A percentile compares a stretch with the other conserved stretches of the same genome.
These are phyloP conservation scores for Trachelus stipa DNA, from an alignment of 2,888 invertebrate species.

Conservation along the genomic window DNA sequence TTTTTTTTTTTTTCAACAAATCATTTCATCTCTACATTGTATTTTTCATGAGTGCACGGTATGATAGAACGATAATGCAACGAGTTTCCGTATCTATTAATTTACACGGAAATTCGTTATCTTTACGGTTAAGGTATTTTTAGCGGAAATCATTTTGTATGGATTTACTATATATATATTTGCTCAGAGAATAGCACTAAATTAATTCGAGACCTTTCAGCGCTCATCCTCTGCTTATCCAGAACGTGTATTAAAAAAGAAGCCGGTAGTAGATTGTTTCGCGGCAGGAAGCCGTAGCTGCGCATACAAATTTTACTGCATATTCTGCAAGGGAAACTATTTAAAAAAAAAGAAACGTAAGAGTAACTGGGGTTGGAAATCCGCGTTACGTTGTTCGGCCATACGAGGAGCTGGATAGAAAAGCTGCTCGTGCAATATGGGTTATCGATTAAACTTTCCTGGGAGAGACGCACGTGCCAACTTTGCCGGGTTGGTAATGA, in stretches of 20 bases:
- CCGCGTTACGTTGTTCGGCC: neutral
- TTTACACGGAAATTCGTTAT: neutral
- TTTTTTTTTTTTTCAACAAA: neutral
- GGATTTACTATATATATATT: neutral
- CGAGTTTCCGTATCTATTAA: neutral
- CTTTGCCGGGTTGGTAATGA: constrained; percentile 27
- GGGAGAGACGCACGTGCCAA: constrained; percentile 3
- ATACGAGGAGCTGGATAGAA: constrained; percentile 10
- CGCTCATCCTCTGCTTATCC: neutral
- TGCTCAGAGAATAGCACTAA: neutral
- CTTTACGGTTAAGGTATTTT: neutral
- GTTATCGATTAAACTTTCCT: constrained; percentile 27
- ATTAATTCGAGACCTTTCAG: neutral
- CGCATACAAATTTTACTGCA: neutral
- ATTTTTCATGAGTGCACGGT: neutral
- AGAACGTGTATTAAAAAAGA: neutral
- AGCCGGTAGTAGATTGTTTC: neutral
- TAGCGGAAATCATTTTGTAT: neutral
- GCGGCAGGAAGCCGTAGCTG: neutral
- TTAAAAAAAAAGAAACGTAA: too few relatives aligned
- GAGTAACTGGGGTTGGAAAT: neutral
- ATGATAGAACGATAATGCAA: neutral
- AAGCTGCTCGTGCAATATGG: constrained; percentile 25
- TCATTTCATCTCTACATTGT: neutral
- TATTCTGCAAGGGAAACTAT: neutral